Percentiles rank a stretch among this genome's conserved stretches.
phyloP scores from a whole-genome alignment of 2,113 vertebrate genomes.

The Coturnix japonica region DNA sequence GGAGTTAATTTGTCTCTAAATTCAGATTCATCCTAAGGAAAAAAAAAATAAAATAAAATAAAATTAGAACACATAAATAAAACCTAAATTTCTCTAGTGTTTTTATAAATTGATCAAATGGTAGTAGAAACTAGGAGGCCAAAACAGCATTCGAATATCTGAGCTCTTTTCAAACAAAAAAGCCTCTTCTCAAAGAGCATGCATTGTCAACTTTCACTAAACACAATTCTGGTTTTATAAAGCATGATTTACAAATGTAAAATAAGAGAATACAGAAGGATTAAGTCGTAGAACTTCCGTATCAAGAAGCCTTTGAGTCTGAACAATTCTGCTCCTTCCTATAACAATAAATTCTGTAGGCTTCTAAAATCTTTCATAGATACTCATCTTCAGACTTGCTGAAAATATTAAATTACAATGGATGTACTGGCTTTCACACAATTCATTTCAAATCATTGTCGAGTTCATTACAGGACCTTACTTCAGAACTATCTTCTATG shows the following conservation, averaged over 20 bases:
- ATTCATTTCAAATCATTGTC: not conserved
- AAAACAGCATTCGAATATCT: not conserved
- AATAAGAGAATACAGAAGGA: not conserved
- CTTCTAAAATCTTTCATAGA: not conserved
- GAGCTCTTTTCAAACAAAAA: not conserved
- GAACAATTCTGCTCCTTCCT: not conserved
- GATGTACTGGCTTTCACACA: not conserved
- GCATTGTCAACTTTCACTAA: not conserved
- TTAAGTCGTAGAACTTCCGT: not conserved
- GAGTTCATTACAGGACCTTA: not conserved
- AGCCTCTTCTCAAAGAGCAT: not conserved
- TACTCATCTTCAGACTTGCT: not conserved
- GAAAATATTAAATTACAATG: not conserved
- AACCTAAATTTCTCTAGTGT: not conserved
- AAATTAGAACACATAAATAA: not conserved
- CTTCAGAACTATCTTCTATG: not conserved
- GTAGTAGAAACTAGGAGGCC: not conserved
- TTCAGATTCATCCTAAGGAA: conserved; percentile 89
- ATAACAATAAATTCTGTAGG: not conserved
- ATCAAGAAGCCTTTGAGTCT: not conserved
- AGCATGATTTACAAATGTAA: not conserved
- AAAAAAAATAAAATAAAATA: not conserved
- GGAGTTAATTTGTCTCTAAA: conserved; percentile 97
- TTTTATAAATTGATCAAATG: not conserved
- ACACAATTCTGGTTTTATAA: not conserved